Evolutionary conservation across 2,888 invertebrate species (phyloP).

Genomic region (Troides helena): DNA sequence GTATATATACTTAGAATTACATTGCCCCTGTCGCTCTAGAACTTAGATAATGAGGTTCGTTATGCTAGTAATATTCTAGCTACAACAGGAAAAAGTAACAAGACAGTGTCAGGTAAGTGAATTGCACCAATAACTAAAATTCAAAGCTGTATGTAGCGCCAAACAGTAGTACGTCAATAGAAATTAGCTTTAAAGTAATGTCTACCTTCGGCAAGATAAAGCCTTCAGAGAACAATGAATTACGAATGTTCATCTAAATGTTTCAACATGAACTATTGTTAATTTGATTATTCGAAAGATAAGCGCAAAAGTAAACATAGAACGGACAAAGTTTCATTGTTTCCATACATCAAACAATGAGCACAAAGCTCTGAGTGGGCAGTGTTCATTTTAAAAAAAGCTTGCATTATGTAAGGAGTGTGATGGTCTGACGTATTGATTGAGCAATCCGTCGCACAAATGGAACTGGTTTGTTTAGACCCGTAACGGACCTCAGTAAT

Average conservation of each 20-base stretch:
- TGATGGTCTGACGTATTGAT: slow-evolving; percentile 51
- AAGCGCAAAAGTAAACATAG: slow-evolving; percentile 60
- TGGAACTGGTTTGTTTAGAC: slow-evolving; percentile 43
- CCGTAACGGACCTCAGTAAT: slow-evolving; percentile 35
- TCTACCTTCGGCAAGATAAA: slow-evolving; percentile 1
- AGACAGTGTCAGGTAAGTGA: neutral
- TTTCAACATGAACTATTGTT: slow-evolving; percentile 39
- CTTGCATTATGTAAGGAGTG: slow-evolving; percentile 54
- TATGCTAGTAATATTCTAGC: neutral
- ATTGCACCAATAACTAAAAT: neutral
- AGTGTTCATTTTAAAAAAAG: slow-evolving; percentile 61
- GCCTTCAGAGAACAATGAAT: slow-evolving; percentile 8
- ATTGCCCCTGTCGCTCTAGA: too few species aligned
- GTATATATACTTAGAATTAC: too few species aligned
- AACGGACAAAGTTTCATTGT: slow-evolving; percentile 57
- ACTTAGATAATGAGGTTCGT: too few species aligned
- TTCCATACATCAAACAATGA: slow-evolving; percentile 43
- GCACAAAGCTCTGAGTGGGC: slow-evolving; percentile 49
- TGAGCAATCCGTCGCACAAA: slow-evolving; percentile 48
- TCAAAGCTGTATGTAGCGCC: too few species aligned
- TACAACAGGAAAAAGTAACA: neutral
- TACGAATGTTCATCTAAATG: slow-evolving; percentile 25
- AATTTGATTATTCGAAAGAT: slow-evolving; percentile 54
- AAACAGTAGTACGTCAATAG: neutral
- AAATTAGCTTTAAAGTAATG: neutral